Conservation (phyloP, 2,113 vertebrate species). For the Sisor rabdophorus region DNA sequence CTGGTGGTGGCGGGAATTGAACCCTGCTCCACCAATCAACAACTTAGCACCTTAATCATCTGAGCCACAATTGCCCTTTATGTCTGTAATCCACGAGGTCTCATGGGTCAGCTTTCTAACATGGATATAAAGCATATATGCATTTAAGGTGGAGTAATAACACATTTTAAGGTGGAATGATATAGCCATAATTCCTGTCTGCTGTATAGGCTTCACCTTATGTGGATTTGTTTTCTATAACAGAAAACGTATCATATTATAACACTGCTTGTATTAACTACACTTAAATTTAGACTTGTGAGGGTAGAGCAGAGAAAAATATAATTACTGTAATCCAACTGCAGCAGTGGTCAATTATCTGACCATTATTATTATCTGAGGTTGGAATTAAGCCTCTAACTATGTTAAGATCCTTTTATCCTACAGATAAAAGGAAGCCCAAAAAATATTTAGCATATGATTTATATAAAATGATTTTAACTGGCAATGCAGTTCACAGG, state of each 20-base stretch:
- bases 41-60: no score
- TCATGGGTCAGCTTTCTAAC: no score
- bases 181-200: background rate
- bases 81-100: no score
- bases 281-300: background rate
- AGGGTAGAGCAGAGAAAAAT: conserved; percentile 8
- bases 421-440: background rate
- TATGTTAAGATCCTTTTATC: background rate
- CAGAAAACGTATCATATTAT: background rate
- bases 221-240: background rate
- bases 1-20: no score
- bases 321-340: background rate
- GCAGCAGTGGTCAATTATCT: background rate
- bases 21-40: no score
- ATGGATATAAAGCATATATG: background rate
- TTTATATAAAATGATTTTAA: background rate
- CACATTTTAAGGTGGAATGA: background rate
- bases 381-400: background rate
- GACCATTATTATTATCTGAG: conserved; percentile 8
- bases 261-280: background rate
- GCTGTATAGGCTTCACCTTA: background rate
- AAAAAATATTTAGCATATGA: background rate
- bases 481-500: conserved; percentile 6
- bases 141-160: background rate
- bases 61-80: background rate